Evolutionary conservation across 2,888 invertebrate genomes (phyloP).

Genomic region (Tupiocoris notatus): DNA sequence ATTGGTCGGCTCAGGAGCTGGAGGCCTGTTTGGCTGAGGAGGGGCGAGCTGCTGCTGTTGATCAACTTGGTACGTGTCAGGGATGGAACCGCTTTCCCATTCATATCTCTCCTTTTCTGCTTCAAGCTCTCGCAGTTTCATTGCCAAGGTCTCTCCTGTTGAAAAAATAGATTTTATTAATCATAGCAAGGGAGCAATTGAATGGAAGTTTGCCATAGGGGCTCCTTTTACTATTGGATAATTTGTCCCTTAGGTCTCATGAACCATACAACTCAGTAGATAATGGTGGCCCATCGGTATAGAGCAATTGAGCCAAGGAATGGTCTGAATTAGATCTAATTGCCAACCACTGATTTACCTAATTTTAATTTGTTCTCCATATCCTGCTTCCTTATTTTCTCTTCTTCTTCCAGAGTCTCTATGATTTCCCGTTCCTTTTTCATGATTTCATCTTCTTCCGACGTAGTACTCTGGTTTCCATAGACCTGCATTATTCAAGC

Average conservation of each 20-base stretch:
- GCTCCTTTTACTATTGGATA: too few species aligned
- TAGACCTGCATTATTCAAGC: conserved; percentile 66
- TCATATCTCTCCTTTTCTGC: conserved; percentile 57
- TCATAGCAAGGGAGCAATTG: too few species aligned
- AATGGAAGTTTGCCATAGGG: too few species aligned
- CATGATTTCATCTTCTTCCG: conserved; percentile 72
- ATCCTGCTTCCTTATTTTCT: conserved; percentile 60
- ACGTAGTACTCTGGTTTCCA: conserved; percentile 65
- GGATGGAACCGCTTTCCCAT: conserved; percentile 51
- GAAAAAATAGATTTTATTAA: background rate
- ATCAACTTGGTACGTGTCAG: conserved; percentile 50
- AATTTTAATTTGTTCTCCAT: conserved; percentile 39
- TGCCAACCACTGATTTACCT: conserved; percentile 14
- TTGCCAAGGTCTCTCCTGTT: conserved; percentile 58
- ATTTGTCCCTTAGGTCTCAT: too few species aligned
- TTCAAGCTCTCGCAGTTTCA: conserved; percentile 59
- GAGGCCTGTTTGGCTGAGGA: conserved; percentile 14
- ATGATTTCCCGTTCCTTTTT: conserved; percentile 67
- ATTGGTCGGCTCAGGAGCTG: conserved; percentile 10
- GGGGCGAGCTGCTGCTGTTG: conserved; percentile 52
- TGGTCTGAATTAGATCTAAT: too few species aligned
- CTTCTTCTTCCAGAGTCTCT: conserved; percentile 63
- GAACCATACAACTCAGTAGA: too few species aligned
- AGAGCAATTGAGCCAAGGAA: too few species aligned
- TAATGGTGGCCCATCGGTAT: too few species aligned